A percentile compares a stretch with the other conserved stretches of the same genome.
Conservation (phyloP, 2,113 vertebrate genomes). For the Sphyrna mokarran region DNA sequence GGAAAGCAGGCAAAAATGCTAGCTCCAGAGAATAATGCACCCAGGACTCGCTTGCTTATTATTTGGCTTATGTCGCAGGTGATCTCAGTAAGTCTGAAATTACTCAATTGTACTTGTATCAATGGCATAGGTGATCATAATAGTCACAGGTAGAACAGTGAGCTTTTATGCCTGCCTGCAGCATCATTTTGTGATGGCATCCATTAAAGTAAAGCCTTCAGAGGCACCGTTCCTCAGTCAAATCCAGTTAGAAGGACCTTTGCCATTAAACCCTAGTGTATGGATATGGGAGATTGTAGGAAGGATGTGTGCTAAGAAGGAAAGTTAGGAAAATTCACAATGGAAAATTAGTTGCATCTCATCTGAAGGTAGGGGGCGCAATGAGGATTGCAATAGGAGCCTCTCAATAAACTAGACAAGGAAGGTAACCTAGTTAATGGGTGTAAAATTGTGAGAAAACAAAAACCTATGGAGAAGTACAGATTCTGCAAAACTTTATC, state of each 20-base stretch:
- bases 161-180: not conserved
- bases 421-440: too few relatives aligned
- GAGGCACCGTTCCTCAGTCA: not conserved
- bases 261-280: not conserved
- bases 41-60: not conserved
- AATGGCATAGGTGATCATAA: not conserved
- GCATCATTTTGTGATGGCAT: not conserved
- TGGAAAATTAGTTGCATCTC: too few relatives aligned
- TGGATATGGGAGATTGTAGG: not conserved
- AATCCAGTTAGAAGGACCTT: not conserved
- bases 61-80: not conserved
- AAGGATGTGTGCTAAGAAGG: too few relatives aligned
- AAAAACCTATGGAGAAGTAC: too few relatives aligned
- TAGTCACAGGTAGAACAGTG: not conserved
- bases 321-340: too few relatives aligned
- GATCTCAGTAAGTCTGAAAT: not conserved
- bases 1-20: not conserved
- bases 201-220: not conserved
- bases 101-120: not conserved
- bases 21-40: not conserved
- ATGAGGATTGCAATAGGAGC: too few relatives aligned
- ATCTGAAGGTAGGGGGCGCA: too few relatives aligned
- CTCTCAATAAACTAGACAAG: too few relatives aligned
- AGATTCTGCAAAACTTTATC: not conserved
- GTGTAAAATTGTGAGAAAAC: too few relatives aligned